Base-by-base conservation (phyloP, 2,888 invertebrate species). In the Metopia argyrocephala region DNA sequence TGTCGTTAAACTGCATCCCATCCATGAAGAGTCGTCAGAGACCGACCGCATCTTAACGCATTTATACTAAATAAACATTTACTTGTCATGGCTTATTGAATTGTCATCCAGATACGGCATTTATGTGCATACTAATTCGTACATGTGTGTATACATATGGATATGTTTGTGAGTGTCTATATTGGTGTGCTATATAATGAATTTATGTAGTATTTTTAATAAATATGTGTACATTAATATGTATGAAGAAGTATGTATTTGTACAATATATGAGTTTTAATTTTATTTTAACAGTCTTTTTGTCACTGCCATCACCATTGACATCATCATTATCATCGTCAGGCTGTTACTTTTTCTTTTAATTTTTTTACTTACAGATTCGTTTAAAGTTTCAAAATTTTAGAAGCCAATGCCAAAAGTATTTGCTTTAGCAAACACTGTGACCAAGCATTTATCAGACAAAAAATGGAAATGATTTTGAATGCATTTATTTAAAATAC, bases 31-130 rank as follows among this genome's bases (percentile, higher is more conserved):
- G 38, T 0, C 56, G 50, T 48, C 54, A 66, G 48, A 56, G 74
- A 66, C 65, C 70, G 74, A 70, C 69, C 74, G 74, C 74, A 66
- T 78, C 81, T 78, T 78, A 78, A 78, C 78, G 76, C 79, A 87
- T 86, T 82, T 87, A 87, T 86, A 87, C 86, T 88, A 88, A 88
- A 86, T 87, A 88, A 88, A 88, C 87, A 88, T 86, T 87, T 85
- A 85, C 85, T n/a, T 86, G 86, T 87, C 87, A 87, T 88, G 88
- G 88, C 88, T 88, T 88, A 88, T 88, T 88, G 88, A 88, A 88
- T 88, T 88, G 88, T 88, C 88, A 88, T 87, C 87, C 86, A 88
- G 73, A 80, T 45, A 50, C 25, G n/a, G n/a, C n/a, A n/a, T n/a
- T n/a, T n/a, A n/a, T 7, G 50, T 21, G 9, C 25, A 48, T 45